Evolutionary conservation across 1,140 invertebrate genomes (phyloP), one percentile per base, ranked within the genome.

Genomic region (Homarus americanus): DNA sequence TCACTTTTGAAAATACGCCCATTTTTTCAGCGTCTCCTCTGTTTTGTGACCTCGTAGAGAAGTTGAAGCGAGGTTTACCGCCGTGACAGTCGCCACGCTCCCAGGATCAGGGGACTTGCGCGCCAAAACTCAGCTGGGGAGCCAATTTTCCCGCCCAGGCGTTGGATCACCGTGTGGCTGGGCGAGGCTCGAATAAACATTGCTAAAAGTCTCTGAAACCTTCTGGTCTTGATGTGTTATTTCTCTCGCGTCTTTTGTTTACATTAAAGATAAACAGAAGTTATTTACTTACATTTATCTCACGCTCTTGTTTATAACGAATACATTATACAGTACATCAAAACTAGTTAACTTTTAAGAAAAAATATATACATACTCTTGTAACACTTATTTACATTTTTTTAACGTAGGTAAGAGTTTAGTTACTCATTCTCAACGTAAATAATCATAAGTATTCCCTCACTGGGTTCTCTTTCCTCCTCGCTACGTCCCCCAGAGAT

Each of bases 1-100:
- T 87, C 85, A 87, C 85, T 87, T 79, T 87, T 79, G 75, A 78
- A 87, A 87, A 85, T 85, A 85, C 83, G 69, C 83, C 83, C 83
- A 85, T 85, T 85, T 85, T 85, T 85, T 85, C 69, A 72, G 40
- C 83, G 83, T 85, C 83, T 85, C 58, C 83, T 73, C 83, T 85
- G 83, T 85, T 85, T 85, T 85, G 83, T 75, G 83, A 85, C 83
- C 66, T 85, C 83, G 83, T 85, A 85, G 83, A 85, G 83, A 85
- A 85, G 83, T 85, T 85, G 83, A 85, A 73, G 69, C 83, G 83
- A 85, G 83, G 83, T 85, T 85, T 85, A 85, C 58, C 83, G 83
- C 72, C 83, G 20, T 73, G 69, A 73, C 66, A 75, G 36, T 49
- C 69, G 38, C 83, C 83, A 49, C 76, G 76, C 83, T 73, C 41